Evolutionary conservation across 1,140 invertebrate species (phyloP).

Genomic region (Microplitis demolitor): DNA sequence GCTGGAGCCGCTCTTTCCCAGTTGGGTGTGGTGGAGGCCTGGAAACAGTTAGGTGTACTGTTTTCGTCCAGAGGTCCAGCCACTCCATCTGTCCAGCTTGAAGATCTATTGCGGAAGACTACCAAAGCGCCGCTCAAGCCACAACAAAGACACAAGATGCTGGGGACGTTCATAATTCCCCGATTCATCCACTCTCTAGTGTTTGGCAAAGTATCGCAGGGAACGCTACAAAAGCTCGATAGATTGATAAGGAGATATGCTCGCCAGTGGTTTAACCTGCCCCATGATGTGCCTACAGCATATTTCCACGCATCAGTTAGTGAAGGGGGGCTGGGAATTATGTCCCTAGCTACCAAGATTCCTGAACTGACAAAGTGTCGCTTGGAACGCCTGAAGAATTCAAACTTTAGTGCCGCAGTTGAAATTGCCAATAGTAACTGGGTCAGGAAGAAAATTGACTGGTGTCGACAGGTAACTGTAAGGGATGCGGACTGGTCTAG

Average conservation of each 20-base stretch:
- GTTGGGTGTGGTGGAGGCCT: conserved; percentile 33
- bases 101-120: conserved; percentile 31
- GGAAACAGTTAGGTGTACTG: conserved; percentile 45
- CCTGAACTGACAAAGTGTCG: not conserved
- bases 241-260: not conserved
- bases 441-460: not conserved
- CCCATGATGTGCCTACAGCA: conserved; percentile 21
- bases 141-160: conserved; percentile 42
- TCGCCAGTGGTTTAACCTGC: conserved; percentile 20
- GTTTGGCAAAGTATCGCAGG: conserved; percentile 8
- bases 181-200: conserved; percentile 13
- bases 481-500: not conserved
- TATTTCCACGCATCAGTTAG: conserved; percentile 30
- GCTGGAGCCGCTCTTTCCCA: not conserved
- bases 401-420: not conserved
- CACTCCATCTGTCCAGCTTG: conserved; percentile 4
- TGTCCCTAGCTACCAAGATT: not conserved
- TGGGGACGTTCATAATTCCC: conserved; percentile 39
- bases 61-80: conserved; percentile 35
- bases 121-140: conserved; percentile 44
- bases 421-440: not conserved
- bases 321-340: conserved; percentile 26
- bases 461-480: not conserved
- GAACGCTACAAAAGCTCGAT: conserved; percentile 2
- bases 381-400: not conserved